Evolutionary conservation across 2,888 invertebrate genomes (phyloP).

Genomic region (Desoria tigrina): DNA sequence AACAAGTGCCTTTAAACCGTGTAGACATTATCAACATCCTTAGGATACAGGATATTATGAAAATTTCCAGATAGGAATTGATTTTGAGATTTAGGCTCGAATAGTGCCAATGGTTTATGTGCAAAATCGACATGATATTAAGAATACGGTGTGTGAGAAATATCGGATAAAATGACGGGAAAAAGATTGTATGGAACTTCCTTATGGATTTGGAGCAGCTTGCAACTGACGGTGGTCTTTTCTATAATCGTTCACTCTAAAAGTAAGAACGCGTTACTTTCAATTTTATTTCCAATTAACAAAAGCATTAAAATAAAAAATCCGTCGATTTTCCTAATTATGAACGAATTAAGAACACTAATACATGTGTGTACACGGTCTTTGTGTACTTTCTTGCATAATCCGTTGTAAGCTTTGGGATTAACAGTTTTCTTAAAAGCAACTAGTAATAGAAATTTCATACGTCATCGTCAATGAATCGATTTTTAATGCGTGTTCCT

Average conservation of each 20-base stretch:
- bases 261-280: conserved; percentile 37
- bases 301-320: background rate
- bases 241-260: conserved; percentile 44
- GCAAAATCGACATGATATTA: too few species aligned
- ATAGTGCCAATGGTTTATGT: background rate
- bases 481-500: too few species aligned
- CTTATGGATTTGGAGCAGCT: conserved; percentile 46
- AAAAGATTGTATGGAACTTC: conserved; percentile 36
- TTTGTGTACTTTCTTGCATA: conserved; percentile 4
- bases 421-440: too few species aligned
- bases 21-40: too few species aligned
- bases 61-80: background rate
- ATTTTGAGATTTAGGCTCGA: background rate
- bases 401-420: too few species aligned
- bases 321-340: background rate
- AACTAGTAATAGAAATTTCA: too few species aligned
- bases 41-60: too few species aligned
- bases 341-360: conserved; percentile 4
- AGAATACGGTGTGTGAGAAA: background rate
- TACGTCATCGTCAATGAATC: too few species aligned
- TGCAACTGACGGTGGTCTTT: conserved; percentile 45
- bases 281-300: background rate
- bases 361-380: too few species aligned
- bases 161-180: conserved; percentile 4
- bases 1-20: too few species aligned